Evolutionary conservation across 2,888 invertebrate genomes (phyloP), one percentile per base, ranked within the genome.

Genomic region (Celastrina argiolus): DNA sequence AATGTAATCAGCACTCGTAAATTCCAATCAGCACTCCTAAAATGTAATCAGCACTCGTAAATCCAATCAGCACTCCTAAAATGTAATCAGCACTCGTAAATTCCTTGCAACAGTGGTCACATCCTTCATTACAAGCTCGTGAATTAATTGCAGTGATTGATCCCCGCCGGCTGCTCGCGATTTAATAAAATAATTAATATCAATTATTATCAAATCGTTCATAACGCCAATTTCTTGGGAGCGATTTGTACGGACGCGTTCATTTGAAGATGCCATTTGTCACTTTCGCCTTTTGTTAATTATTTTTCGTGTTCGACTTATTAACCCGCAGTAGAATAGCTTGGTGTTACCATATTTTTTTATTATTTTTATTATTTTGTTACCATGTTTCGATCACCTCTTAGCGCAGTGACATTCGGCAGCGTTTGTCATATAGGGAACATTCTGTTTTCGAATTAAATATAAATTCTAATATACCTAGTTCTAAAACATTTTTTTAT

Each of bases 151-250:
- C 1, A 7, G 14, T 51, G 51, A 51, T 51, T 51, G 51, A 51
- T 51, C 22, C 51, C 12, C 22, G 12, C 16, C 51, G 26, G 22
- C 51, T 51, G 51, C 12, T 14, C 31, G n/a, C 12, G 51, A 51
- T 45, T 51, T 51, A 34, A 64, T 51, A 51, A 51, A 51, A 64
- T 64, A 42, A 64, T 64, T 45, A 64, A 64, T 64, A 64, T 64
- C 45, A 64, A 64, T 64, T 28, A 34, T 31, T 7, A 51, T 28
- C 22, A 34, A 51, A 51, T 64, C 45, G 28, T 6, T 51, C 64
- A 64, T 51, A 64, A 22, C 16, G 18, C 64, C 45, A 64, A 51
- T 64, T 36, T 31, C 64, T 51, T 51, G 22, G 22, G 36, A 22
- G 51, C 51, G 51, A 64, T 51, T 64, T 64, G 51, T 64, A 51